Evolutionary conservation across 2,888 invertebrate species (phyloP), one percentile per base, ranked within the genome.

Genomic region (Eurytoma californica): DNA sequence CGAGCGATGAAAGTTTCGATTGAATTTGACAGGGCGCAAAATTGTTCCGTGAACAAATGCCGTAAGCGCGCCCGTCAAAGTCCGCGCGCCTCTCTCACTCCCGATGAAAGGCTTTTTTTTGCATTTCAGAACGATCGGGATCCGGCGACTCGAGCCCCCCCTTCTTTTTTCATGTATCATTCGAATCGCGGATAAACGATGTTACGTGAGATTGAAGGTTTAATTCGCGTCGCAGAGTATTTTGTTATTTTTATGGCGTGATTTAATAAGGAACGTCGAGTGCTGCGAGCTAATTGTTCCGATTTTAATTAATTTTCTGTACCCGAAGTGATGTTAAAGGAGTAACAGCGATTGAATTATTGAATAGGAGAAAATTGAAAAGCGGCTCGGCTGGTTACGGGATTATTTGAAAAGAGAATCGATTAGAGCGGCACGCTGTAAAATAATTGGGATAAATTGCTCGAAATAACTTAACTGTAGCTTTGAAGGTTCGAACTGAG

Each of bases 11-110:
- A 76, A 81, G 73, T 81, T 81, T 76, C 81, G 79, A 81, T 81
- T 81, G 81, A 79, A 79, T 72, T 79, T 81, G 81, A 81, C 81
- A 79, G 76, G 78, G 81, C 76, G 74, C 75, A 76, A 81, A 79
- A 81, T 81, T 79, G 81, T 81, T 81, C 61, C 73, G 72, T 79
- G 81, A 72, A 79, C 72, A 79, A 75, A 81, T 76, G 76, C 72
- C 76, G 58, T 72, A 76, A 72, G 76, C 79, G 60, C 39, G 18
- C 61, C 49, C 69, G 75, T 49, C 57, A 49, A 55, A n/a, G 60
- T 30, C 30, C 28, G 47, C 24, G 69, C 20, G 12, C 1, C 13
- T 49, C 39, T 55, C n/a, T 30, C 47, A 47, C 77, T 20, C 39
- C 13, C 70, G 65, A 66, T 61, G 70, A 79, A 75, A 74, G 39